These are phyloP conservation scores for Metalampra italica DNA, from an alignment of 2,888 invertebrate species.

Conservation along the genomic window DNA sequence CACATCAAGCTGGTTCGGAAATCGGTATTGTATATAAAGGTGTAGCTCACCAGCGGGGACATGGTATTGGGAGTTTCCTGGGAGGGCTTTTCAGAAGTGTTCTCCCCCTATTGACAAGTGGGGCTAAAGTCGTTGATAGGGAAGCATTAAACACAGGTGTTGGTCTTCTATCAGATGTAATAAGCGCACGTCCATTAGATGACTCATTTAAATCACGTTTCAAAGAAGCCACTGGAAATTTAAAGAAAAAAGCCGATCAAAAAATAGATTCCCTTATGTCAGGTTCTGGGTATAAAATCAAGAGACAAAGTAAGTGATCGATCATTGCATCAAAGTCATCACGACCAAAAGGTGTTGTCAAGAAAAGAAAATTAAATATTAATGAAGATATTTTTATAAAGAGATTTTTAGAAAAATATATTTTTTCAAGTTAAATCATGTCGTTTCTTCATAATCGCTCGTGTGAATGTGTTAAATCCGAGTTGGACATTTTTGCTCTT, in stretches of 20 bases:
- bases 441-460: constrained; percentile 26
- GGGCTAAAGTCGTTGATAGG: constrained; percentile 21
- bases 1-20: constrained; percentile 24
- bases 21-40: constrained; percentile 25
- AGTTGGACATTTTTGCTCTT: constrained; percentile 27
- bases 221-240: constrained; percentile 15
- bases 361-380: constrained; percentile 1
- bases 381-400: too few species aligned
- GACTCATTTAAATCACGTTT: constrained; percentile 12
- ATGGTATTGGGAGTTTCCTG: constrained; percentile 19
- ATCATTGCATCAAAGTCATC: background rate
- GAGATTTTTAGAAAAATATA: constrained; percentile 11
- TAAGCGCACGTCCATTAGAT: constrained; percentile 12
- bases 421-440: constrained; percentile 20
- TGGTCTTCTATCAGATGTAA: constrained; percentile 22
- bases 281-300: constrained; percentile 22
- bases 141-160: constrained; percentile 24
- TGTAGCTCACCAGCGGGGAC: constrained; percentile 17
- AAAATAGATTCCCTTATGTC: constrained; percentile 19
- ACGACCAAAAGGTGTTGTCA: background rate
- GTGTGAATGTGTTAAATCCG: constrained; percentile 27
- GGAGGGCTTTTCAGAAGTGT: constrained; percentile 24
- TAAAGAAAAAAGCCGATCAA: constrained; percentile 22
- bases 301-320: background rate
- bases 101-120: constrained; percentile 23